phyloP scores from a whole-genome alignment of 2,797 vertebrate species.

The Phrynocephalus vlangalii region DNA sequence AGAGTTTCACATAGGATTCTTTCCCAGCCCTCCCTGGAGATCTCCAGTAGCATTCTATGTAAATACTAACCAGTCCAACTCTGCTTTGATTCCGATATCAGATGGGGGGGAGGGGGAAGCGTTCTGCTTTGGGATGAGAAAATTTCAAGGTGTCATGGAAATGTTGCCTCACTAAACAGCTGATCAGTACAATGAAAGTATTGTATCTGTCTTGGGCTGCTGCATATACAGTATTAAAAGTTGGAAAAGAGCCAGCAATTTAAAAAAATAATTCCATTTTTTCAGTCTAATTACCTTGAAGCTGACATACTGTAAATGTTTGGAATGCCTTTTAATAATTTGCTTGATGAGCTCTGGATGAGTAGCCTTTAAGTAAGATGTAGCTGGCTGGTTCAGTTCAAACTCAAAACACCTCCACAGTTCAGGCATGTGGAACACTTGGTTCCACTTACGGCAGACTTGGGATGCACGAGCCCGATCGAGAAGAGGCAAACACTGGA shows the following conservation, averaged over 20 bases:
- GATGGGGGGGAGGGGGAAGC: no score
- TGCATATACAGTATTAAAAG: neutral
- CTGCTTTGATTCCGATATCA: no score
- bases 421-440: conserved; percentile 98
- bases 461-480: conserved; percentile 94
- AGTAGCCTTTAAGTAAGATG: conserved; percentile 95
- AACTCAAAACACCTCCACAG: conserved; percentile 98
- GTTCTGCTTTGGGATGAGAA: no score
- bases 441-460: conserved; percentile 94
- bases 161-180: neutral
- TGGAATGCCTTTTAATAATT: conserved; percentile 96
- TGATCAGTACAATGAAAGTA: neutral
- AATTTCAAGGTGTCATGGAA: no score
- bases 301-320: conserved; percentile 97
- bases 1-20: no score
- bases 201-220: neutral
- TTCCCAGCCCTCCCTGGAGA: no score
- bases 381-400: conserved; percentile 95
- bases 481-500: conserved; percentile 93
- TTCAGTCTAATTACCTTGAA: conserved; percentile 88
- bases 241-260: neutral
- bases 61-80: no score
- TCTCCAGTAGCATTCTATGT: no score
- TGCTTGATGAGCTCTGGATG: conserved; percentile 98
- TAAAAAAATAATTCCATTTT: neutral